A percentile compares a stretch with the other conserved stretches of the same genome.
Evolutionary conservation across 2,113 vertebrate species (phyloP).

Genomic region (Hystrix brachyura): DNA sequence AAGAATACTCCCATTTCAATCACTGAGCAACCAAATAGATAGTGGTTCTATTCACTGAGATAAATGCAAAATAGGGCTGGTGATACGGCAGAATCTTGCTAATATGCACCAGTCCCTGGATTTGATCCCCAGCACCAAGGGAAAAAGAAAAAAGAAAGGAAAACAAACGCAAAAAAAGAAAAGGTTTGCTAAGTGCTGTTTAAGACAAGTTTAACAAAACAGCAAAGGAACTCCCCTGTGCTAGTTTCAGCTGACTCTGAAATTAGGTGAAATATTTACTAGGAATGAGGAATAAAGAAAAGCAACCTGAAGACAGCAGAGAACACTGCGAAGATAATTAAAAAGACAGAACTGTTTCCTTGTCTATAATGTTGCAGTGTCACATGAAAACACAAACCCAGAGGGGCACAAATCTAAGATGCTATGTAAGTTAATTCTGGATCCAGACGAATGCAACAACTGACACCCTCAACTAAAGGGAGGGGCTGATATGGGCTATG

Average conservation of each 20-base stretch:
- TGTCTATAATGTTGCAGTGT: background rate
- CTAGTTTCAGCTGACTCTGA: background rate
- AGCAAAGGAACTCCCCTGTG: background rate
- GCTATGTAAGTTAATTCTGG: background rate
- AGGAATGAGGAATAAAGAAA: background rate
- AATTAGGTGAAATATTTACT: background rate
- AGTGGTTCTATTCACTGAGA: background rate
- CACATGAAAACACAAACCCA: background rate
- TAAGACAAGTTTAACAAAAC: background rate
- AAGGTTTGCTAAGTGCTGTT: background rate
- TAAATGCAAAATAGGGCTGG: slow-evolving; percentile 6
- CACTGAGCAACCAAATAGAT: background rate
- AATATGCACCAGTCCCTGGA: background rate
- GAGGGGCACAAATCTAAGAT: background rate
- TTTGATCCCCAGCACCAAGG: background rate
- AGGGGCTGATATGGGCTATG: background rate
- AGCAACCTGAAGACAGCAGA: background rate
- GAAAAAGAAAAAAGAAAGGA: background rate
- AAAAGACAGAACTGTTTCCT: background rate
- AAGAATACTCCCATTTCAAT: background rate
- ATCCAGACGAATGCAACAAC: background rate
- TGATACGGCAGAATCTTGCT: background rate
- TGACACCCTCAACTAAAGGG: background rate
- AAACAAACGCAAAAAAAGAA: background rate
- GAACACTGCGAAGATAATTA: background rate